Conservation (phyloP, 2,113 vertebrate genomes). For the Genyomyrus donnyi region DNA sequence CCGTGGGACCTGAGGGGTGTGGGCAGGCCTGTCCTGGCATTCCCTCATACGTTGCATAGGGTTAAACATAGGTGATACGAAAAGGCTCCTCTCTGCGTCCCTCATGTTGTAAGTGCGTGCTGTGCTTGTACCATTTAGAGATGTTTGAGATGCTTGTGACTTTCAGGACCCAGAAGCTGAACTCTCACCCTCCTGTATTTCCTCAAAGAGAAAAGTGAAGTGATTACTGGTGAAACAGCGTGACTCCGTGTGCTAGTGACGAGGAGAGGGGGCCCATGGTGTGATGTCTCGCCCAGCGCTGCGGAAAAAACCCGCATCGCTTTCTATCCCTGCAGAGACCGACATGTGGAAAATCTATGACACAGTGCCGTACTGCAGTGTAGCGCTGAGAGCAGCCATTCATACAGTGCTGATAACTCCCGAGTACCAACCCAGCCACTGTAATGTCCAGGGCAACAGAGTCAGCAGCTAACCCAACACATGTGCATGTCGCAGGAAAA, state of each 20-base stretch:
- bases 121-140: neutral
- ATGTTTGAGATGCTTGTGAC: neutral
- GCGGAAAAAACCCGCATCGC: neutral
- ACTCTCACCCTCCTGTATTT: neutral
- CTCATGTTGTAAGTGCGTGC: neutral
- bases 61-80: neutral
- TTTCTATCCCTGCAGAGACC: neutral
- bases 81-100: neutral
- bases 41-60: neutral
- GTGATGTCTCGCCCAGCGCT: neutral
- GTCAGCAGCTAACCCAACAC: neutral
- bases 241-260: neutral
- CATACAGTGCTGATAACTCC: neutral
- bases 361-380: neutral
- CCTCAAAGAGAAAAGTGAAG: neutral
- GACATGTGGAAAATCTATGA: neutral
- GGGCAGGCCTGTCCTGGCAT: neutral
- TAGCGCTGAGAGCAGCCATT: neutral
- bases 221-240: neutral
- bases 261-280: neutral
- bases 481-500: neutral
- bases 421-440: neutral
- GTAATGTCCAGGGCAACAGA: neutral
- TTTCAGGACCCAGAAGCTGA: neutral
- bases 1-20: neutral